Conservation (phyloP, 2,113 vertebrate genomes). For the Accipiter virgatus region DNA sequence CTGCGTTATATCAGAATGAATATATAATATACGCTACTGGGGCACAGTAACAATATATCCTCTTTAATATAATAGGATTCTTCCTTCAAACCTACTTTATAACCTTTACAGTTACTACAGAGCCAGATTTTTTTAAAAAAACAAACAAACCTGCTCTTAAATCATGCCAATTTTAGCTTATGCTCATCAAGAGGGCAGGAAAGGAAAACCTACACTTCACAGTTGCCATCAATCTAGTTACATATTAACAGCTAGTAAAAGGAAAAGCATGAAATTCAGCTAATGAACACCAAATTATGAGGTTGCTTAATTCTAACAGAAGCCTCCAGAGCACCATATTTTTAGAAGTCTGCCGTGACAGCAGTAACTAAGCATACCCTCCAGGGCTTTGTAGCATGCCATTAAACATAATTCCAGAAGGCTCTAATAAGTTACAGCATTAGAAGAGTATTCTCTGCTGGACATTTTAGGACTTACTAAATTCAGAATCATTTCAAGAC, state of each 20-base stretch:
- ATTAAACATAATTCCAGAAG: constrained; percentile 40
- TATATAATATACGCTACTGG: not conserved
- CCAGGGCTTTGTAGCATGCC: constrained; percentile 19
- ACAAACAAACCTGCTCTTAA: not conserved
- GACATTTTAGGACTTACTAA: not conserved
- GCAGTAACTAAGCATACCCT: constrained; percentile 42
- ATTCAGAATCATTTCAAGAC: not conserved
- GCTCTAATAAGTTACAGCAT: constrained; percentile 15
- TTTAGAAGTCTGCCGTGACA: constrained; percentile 38
- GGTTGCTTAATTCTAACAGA: constrained; percentile 36
- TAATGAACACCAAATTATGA: constrained; percentile 49
- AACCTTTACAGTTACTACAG: not conserved
- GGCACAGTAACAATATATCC: not conserved
- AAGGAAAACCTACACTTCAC: not conserved
- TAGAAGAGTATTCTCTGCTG: not conserved
- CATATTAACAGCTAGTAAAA: not conserved
- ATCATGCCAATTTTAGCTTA: not conserved
- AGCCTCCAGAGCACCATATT: constrained; percentile 28
- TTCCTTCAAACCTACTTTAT: not conserved
- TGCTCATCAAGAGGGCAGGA: not conserved
- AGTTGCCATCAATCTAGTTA: constrained; percentile 8
- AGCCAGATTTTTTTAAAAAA: not conserved
- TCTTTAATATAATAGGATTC: not conserved
- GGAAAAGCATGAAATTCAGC: constrained; percentile 22
- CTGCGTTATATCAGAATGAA: not conserved